phyloP scores from a whole-genome alignment of 2,888 invertebrate genomes.

The Onthophagus sagittarius region DNA sequence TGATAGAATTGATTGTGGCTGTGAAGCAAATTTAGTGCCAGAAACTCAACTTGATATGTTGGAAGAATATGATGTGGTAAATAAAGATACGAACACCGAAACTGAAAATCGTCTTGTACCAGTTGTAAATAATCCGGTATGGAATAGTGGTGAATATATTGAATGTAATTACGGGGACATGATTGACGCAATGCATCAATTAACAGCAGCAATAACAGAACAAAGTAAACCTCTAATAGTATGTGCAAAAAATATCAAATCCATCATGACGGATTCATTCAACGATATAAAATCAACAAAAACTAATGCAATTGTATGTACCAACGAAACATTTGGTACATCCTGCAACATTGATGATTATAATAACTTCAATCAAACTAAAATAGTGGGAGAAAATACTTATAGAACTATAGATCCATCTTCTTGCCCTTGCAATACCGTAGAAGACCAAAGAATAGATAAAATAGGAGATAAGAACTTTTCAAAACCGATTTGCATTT shows the following conservation, averaged over 20 bases:
- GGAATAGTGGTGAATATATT: neutral
- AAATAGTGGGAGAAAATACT: neutral
- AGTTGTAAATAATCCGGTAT: neutral
- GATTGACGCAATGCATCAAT: neutral
- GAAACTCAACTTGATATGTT: too few relatives aligned
- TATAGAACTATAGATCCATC: neutral
- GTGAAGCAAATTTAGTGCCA: too few relatives aligned
- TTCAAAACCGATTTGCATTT: neutral
- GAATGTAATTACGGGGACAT: neutral
- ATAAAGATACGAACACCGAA: too few relatives aligned
- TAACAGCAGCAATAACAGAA: neutral
- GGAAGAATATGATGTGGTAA: too few relatives aligned
- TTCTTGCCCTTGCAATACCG: neutral
- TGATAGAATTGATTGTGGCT: too few relatives aligned
- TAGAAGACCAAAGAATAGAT: neutral
- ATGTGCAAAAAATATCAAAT: neutral
- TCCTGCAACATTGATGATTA: neutral
- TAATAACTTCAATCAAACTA: neutral
- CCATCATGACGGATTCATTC: neutral
- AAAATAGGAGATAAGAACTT: neutral
- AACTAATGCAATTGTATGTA: neutral
- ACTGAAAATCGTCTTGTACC: too few relatives aligned
- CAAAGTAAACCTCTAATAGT: neutral
- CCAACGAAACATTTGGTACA: neutral
- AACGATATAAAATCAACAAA: neutral